These are phyloP conservation scores for Aspiorhynchus laticeps DNA, from an alignment of 2,113 vertebrate genomes.

Conservation along the genomic window DNA sequence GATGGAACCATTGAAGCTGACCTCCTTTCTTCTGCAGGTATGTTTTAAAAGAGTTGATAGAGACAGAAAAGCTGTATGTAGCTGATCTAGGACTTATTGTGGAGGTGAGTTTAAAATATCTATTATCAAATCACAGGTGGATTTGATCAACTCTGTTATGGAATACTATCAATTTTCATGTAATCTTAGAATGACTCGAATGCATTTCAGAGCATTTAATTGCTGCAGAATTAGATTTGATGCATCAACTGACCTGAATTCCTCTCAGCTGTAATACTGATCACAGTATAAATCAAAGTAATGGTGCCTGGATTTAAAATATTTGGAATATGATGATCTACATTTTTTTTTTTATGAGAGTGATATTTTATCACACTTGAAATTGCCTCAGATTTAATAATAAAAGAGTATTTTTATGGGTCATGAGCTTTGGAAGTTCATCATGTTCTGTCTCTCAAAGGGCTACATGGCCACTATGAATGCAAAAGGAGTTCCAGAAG, in stretches of 20 bases:
- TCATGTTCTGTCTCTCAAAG: conserved; percentile 64
- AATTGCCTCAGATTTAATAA: conserved; percentile 16
- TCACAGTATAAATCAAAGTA: conserved; percentile 29
- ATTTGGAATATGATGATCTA: conserved; percentile 23
- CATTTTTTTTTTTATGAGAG: not conserved
- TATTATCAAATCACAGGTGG: conserved; percentile 30
- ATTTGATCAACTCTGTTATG: conserved; percentile 33
- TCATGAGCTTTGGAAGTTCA: not conserved
- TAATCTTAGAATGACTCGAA: conserved; percentile 17
- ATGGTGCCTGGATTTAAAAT: conserved; percentile 17
- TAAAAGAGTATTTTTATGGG: conserved; percentile 37
- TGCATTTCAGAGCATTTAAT: conserved; percentile 39
- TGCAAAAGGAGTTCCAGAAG: conserved; percentile 82
- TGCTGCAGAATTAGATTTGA: conserved; percentile 15
- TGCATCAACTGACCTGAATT: conserved; percentile 31
- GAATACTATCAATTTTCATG: conserved; percentile 19
- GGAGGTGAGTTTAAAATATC: conserved; percentile 77
- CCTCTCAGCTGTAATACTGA: conserved; percentile 16
- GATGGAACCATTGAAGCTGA: conserved; percentile 1
- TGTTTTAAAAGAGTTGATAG: conserved; percentile 87
- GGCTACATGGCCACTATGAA: conserved; percentile 89
- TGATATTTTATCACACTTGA: conserved; percentile 12
- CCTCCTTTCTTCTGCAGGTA: conserved; percentile 74
- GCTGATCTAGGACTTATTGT: conserved; percentile 87
- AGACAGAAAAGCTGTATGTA: conserved; percentile 92